Evolutionary conservation across 2,113 vertebrate species (phyloP).

Genomic region (Tamias sibiricus): DNA sequence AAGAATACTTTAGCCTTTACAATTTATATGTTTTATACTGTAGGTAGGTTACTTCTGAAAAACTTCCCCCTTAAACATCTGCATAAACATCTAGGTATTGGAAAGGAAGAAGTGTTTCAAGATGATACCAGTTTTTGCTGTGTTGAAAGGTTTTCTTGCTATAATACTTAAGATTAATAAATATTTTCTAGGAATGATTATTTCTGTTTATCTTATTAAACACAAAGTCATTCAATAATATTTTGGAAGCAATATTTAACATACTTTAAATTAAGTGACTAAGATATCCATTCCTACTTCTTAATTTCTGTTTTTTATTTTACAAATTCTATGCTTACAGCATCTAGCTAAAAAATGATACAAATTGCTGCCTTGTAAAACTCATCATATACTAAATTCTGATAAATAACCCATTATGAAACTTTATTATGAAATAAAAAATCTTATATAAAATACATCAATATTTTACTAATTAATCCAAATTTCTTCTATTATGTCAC

Average conservation of each 20-base stretch:
- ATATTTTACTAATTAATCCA: not conserved
- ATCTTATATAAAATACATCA: not conserved
- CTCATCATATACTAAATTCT: not conserved
- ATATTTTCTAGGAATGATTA: not conserved
- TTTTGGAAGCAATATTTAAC: not conserved
- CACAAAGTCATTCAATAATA: not conserved
- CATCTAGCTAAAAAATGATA: not conserved
- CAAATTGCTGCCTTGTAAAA: not conserved
- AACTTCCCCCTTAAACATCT: not conserved
- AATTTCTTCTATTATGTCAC: not conserved
- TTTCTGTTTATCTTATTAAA: not conserved
- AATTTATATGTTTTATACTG: not conserved
- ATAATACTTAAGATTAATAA: not conserved
- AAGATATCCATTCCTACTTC: not conserved
- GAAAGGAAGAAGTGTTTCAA: not conserved
- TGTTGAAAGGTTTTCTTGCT: not conserved
- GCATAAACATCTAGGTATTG: not conserved
- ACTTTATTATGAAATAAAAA: not conserved
- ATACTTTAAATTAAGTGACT: not conserved
- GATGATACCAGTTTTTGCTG: not conserved
- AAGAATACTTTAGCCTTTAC: not conserved
- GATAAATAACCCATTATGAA: not conserved
- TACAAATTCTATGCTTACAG: not conserved
- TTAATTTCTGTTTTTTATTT: not conserved
- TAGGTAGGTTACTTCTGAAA: not conserved